Percentiles rank a stretch among this genome's conserved stretches.
phyloP scores from a whole-genome alignment of 2,113 vertebrate genomes.

The Perca schrenkii region DNA sequence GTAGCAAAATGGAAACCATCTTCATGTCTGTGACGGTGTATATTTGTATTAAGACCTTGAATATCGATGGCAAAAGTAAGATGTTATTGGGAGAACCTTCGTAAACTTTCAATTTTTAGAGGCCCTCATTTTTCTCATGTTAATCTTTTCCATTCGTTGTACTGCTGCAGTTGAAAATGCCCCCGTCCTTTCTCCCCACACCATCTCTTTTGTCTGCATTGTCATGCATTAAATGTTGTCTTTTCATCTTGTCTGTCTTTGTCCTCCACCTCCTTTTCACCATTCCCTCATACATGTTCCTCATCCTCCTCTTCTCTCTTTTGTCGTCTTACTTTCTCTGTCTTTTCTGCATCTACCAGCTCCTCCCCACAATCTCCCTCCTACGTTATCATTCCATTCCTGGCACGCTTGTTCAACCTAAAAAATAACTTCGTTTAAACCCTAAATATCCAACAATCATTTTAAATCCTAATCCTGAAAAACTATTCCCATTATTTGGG shows the following conservation, averaged over 20 bases:
- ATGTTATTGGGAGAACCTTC: not conserved
- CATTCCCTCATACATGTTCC: constrained; percentile 33
- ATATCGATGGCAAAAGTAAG: not conserved
- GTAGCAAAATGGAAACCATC: not conserved
- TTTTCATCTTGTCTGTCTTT: constrained; percentile 60
- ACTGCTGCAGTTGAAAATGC: constrained; percentile 1
- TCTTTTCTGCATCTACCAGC: constrained; percentile 37
- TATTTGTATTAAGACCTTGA: not conserved
- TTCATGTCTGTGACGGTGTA: not conserved
- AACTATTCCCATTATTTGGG: not conserved
- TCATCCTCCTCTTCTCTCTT: constrained; percentile 31
- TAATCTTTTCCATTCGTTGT: not conserved
- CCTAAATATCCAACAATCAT: constrained; percentile 4
- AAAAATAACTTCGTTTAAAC: constrained; percentile 7
- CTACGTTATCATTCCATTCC: constrained; percentile 8
- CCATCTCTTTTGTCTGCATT: constrained; percentile 54
- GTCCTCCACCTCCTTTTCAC: constrained; percentile 42
- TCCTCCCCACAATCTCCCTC: constrained; percentile 10
- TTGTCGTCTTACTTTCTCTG: constrained; percentile 22
- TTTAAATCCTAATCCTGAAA: constrained; percentile 16
- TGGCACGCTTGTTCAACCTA: not conserved
- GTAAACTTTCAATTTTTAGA: not conserved
- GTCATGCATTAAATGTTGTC: constrained; percentile 63
- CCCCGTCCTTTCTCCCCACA: constrained; percentile 9
- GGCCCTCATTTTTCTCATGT: not conserved